Conservation (phyloP, 2,888 invertebrate genomes). For the Hirtodrosophila confusa region DNA sequence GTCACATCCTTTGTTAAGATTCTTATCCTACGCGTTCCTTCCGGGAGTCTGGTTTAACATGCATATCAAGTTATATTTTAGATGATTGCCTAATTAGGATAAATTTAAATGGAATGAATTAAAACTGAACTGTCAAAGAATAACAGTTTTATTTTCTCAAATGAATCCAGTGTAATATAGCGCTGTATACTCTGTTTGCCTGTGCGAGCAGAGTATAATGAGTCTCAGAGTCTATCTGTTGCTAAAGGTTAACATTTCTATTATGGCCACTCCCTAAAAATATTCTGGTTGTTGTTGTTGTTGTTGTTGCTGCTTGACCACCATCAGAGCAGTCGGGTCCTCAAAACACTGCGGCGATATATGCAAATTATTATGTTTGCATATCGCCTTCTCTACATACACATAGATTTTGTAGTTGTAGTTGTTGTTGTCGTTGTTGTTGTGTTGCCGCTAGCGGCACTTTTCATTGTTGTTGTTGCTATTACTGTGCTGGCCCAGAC, state of each 20-base stretch:
- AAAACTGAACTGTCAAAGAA: no score
- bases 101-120: no score
- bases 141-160: no score
- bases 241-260: conserved; percentile 81
- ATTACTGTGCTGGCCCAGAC: conserved; percentile 24
- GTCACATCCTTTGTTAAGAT: no score
- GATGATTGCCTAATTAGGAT: no score
- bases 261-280: conserved; percentile 69
- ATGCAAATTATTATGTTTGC: conserved; percentile 79
- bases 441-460: conserved; percentile 33
- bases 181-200: no score
- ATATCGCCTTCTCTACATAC: conserved; percentile 53
- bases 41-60: no score
- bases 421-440: conserved; percentile 16
- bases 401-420: conserved; percentile 28
- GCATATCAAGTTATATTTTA: no score
- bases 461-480: conserved; percentile 37
- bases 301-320: conserved; percentile 51
- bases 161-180: no score
- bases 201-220: not conserved
- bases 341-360: conserved; percentile 64
- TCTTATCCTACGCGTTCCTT: no score
- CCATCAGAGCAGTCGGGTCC: conserved; percentile 42
- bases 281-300: conserved; percentile 27
- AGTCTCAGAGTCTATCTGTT: conserved; percentile 24